Conservation (phyloP, 2,797 vertebrate genomes). For the Acanthiza pusilla region DNA sequence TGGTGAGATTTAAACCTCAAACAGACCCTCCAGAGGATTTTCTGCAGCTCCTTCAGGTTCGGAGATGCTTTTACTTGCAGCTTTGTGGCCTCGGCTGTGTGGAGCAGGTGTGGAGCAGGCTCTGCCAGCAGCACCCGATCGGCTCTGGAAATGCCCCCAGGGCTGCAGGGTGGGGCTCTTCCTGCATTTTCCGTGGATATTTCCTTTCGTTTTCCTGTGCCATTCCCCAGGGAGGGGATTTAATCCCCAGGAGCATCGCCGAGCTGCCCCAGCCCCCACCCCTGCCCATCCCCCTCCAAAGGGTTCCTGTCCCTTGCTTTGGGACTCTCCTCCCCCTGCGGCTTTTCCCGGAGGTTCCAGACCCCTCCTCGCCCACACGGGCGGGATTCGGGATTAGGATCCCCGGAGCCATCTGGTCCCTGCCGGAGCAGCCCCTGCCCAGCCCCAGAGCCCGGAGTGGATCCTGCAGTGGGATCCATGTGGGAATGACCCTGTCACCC, state of each 20-base stretch:
- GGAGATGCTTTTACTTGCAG: neutral
- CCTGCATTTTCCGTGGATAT: fast-evolving
- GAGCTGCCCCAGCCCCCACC: neutral
- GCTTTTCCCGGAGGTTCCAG: neutral
- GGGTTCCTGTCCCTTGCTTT: neutral
- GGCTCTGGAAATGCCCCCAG: fast-evolving
- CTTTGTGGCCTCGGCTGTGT: fast-evolving
- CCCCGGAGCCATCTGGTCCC: neutral
- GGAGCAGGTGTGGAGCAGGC: neutral
- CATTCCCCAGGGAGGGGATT: neutral
- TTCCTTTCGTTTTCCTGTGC: neutral
- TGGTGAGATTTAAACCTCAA: neutral
- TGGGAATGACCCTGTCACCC: fast-evolving
- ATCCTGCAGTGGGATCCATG: neutral
- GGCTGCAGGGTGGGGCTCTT: neutral
- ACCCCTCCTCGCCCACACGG: fast-evolving
- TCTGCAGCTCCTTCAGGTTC: neutral
- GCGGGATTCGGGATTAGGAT: neutral
- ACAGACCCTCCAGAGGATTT: fast-evolving
- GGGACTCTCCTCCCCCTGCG: neutral
- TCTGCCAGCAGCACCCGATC: fast-evolving
- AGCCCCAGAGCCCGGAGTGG: neutral
- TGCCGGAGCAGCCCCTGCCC: neutral
- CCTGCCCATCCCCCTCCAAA: too few species aligned
- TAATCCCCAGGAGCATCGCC: too few species aligned